A percentile compares a stretch with the other conserved stretches of the same genome.
phyloP scores from a whole-genome alignment of 1,140 invertebrate species.

The Drosophila mojavensis region DNA sequence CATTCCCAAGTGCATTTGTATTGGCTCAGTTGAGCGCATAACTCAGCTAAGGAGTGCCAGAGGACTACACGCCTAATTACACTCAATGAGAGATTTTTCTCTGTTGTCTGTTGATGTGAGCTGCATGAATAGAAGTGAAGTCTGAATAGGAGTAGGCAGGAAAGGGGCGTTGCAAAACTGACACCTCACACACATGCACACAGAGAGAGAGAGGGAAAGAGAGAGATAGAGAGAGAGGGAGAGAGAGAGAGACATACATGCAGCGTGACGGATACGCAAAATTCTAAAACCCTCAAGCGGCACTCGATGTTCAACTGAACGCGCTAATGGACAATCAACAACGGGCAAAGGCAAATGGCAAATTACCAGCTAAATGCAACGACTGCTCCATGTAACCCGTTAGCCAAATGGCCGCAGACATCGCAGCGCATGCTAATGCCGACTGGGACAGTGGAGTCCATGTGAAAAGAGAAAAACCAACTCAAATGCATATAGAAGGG shows the following conservation, averaged over 20 bases:
- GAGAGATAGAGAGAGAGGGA: too few species aligned
- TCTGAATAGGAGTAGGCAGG: constrained; percentile 15
- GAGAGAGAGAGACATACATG: not conserved
- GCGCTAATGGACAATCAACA: constrained; percentile 52
- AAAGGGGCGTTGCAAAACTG: constrained; percentile 49
- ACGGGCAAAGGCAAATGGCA: constrained; percentile 37
- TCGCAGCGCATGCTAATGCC: not conserved
- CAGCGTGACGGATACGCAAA: constrained; percentile 6
- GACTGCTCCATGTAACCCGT: constrained; percentile 21
- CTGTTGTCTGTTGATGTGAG: constrained; percentile 50
- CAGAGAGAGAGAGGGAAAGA: not conserved
- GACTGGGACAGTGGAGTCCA: not conserved
- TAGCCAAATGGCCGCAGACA: constrained; percentile 10
- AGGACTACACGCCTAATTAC: constrained; percentile 66
- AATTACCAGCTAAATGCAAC: constrained; percentile 43
- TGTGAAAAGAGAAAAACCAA: not conserved
- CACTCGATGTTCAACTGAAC: constrained; percentile 34
- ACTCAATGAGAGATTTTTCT: constrained; percentile 51
- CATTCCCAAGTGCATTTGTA: constrained; percentile 2
- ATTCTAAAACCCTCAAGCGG: constrained; percentile 23
- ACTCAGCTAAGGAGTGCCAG: constrained; percentile 58
- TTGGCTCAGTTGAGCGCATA: constrained; percentile 38
- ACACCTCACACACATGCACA: constrained; percentile 50
- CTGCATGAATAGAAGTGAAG: constrained; percentile 5
- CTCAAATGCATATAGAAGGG: too few species aligned